Evolutionary conservation across 2,888 invertebrate genomes (phyloP), one percentile per base, ranked within the genome.

Genomic region (Falcaria lacertinaria): DNA sequence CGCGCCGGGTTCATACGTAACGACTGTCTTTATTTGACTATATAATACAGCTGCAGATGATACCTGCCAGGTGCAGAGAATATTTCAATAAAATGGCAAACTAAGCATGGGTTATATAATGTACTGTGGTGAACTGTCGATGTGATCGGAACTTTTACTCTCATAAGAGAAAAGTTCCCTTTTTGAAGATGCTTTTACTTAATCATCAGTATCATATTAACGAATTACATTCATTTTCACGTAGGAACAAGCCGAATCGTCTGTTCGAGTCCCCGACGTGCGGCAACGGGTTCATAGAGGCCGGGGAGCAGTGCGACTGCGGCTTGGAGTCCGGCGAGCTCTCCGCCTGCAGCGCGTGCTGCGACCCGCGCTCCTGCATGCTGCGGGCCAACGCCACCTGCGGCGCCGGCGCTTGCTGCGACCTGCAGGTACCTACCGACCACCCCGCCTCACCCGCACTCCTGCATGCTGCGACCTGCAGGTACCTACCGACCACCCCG

Each of bases 231-330:
- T 7, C 1, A 16, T 16, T 34, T n/a, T 17, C 35, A 19, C 19
- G 2, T 14, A 91, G 96, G 34, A 98, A 99, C 81, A 96, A 96
- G 65, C 99, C 99, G 0, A 90, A 90, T 43, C 90, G 91, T 6
- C 83, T 97, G 0, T 96, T 95, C 74, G 94, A 93, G 34, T 94
- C 95, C 22, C 96, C 97, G 1, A 95, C 95, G 6, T 99, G 97
- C 84, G 98, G 97, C 17, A 99, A 99, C 82, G 98, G 98, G 0
- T 97, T 98, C 80, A 95, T 98, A 1, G 99, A 99, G 74, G 93
- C 94, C 0, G 98, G 98, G 1, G 99, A 99, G 75, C 96, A 99
- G 74, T 99, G 99, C 84, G 99, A 98, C 78, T 98, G 97, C 85
- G 98, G 98, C 57, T 90, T 92, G 0, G 93, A 93, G 0, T 94